Conservation (phyloP, 2,113 vertebrate species). For the Ciconia maguari region DNA sequence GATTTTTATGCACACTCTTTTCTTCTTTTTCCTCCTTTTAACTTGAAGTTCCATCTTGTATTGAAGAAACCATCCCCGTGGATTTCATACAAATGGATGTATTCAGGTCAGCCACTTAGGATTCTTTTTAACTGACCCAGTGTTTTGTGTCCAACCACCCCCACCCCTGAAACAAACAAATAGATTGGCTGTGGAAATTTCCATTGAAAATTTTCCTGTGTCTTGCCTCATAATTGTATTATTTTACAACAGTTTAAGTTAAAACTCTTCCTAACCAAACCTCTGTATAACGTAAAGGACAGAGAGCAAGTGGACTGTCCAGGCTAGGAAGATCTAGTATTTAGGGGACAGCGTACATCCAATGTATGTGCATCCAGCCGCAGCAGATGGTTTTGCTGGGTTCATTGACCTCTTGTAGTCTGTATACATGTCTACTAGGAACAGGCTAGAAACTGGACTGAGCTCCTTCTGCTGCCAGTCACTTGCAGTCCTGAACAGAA, state of each 20-base stretch:
- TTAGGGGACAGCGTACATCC: background rate
- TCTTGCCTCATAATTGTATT: background rate
- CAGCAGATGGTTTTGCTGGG: background rate
- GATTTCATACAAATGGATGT: background rate
- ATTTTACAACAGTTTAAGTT: background rate
- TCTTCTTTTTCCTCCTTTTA: background rate
- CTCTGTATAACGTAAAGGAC: background rate
- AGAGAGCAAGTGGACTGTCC: background rate
- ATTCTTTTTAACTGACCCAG: background rate
- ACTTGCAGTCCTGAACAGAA: slow-evolving; percentile 22
- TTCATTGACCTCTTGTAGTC: background rate
- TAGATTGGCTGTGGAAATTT: slow-evolving; percentile 1
- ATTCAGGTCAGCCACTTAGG: background rate
- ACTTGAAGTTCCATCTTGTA: background rate
- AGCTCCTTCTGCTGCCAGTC: background rate
- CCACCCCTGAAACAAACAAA: background rate
- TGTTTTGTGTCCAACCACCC: background rate
- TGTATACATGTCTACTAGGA: background rate
- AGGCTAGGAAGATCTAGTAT: background rate
- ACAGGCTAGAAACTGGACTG: background rate
- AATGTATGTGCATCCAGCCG: rapidly evolving
- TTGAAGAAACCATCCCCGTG: background rate
- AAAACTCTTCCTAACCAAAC: background rate
- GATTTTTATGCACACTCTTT: background rate
- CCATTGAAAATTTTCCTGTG: background rate